A percentile compares a stretch with the other conserved stretches of the same genome.
Conservation (phyloP, 2,113 vertebrate species). For the Osmerus eperlanus region DNA sequence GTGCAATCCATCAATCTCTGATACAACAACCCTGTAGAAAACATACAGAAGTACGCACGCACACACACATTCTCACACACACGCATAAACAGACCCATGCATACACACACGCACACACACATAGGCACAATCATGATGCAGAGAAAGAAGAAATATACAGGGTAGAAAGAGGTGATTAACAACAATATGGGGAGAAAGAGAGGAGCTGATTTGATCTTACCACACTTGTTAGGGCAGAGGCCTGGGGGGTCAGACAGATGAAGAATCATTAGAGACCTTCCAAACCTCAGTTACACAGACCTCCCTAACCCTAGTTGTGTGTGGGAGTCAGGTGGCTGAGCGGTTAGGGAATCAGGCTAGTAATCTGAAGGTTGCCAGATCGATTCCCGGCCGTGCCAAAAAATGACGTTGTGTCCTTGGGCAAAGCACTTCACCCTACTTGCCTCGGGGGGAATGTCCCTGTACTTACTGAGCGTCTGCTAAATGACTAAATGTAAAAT, state of each 20-base stretch:
- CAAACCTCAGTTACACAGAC: neutral
- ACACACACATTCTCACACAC: conserved; percentile 15
- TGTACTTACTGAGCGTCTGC: too few relatives aligned
- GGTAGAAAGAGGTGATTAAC: neutral
- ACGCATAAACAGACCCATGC: conserved; percentile 10
- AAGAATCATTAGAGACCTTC: neutral
- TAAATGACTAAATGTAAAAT: too few relatives aligned
- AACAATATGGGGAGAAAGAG: neutral
- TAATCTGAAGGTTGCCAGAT: too few relatives aligned
- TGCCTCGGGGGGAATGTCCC: too few relatives aligned
- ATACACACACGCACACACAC: neutral
- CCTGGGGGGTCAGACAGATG: conserved; percentile 40
- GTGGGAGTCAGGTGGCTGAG: too few relatives aligned
- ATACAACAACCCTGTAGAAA: conserved; percentile 59
- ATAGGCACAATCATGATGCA: neutral
- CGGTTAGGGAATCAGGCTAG: too few relatives aligned
- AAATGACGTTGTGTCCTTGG: too few relatives aligned
- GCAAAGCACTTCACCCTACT: too few relatives aligned
- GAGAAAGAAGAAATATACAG: neutral
- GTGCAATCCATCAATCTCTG: conserved; percentile 67
- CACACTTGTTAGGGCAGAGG: conserved; percentile 72
- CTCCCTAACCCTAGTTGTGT: neutral
- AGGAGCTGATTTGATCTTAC: conserved; percentile 50
- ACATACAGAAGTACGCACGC: neutral
- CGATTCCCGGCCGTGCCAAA: too few relatives aligned